phyloP scores from a whole-genome alignment of 2,113 vertebrate genomes.

The Galeopterus variegatus region DNA sequence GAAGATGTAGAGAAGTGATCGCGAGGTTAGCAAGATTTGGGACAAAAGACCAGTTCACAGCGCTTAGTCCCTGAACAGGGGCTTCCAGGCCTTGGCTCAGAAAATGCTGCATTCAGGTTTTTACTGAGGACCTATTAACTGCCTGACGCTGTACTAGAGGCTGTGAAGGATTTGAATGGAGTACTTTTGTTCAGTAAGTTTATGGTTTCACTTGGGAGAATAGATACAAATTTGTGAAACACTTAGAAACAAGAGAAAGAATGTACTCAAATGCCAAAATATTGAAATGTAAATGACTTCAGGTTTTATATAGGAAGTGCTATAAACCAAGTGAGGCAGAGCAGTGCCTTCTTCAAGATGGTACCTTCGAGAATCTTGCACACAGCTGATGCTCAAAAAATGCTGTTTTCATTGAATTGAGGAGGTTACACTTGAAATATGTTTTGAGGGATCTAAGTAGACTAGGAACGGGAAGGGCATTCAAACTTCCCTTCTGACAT shows the following conservation, averaged over 20 bases:
- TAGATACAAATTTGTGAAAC: not conserved
- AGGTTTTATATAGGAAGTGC: not conserved
- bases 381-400: not conserved
- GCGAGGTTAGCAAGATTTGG: not conserved
- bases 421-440: not conserved
- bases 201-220: not conserved
- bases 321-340: not conserved
- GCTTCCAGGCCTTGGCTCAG: not conserved
- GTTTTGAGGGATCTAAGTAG: not conserved
- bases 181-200: not conserved
- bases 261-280: slow-evolving; percentile 5
- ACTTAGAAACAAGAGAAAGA: slow-evolving; percentile 23
- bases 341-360: not conserved
- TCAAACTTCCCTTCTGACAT: not conserved
- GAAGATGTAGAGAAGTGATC: not conserved
- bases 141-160: not conserved
- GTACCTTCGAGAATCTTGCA: slow-evolving; percentile 25
- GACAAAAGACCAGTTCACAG: not conserved
- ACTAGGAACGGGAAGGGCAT: not conserved
- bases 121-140: not conserved
- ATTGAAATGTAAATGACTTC: not conserved
- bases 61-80: not conserved
- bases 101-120: slow-evolving; percentile 8
- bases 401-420: slow-evolving; percentile 14
- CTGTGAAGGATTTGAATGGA: not conserved